These are phyloP conservation scores for Endomychus coccineus DNA, from an alignment of 2,888 invertebrate genomes.

Conservation along the genomic window DNA sequence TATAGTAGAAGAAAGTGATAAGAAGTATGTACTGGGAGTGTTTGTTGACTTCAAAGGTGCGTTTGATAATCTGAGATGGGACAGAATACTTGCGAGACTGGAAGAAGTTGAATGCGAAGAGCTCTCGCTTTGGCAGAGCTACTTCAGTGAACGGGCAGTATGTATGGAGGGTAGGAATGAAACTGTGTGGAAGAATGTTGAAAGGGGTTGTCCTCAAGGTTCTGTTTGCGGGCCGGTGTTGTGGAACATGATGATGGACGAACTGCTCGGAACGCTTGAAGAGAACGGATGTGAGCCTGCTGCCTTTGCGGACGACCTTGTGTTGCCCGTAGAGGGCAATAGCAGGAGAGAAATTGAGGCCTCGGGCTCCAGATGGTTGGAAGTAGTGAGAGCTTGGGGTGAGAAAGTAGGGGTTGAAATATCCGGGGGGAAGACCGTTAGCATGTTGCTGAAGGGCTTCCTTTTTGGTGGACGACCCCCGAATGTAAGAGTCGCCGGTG, in stretches of 20 bases:
- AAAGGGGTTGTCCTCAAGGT: constrained; percentile 1
- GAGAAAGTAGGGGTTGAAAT: too few relatives aligned
- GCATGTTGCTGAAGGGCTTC: too few relatives aligned
- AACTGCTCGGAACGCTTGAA: not conserved
- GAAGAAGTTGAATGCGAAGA: constrained; percentile 4
- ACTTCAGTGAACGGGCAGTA: constrained; percentile 7
- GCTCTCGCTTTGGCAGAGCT: constrained; percentile 6
- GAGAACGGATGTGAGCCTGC: not conserved
- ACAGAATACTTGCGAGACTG: constrained; percentile 1
- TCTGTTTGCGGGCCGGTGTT: too few relatives aligned
- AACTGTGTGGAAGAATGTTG: not conserved
- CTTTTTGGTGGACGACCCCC: too few relatives aligned
- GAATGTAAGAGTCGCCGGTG: too few relatives aligned
- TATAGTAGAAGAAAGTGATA: not conserved
- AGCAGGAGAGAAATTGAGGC: too few relatives aligned
- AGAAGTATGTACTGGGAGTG: constrained; percentile 12
- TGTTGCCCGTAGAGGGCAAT: not conserved
- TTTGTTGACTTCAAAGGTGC: constrained; percentile 16
- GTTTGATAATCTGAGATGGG: constrained; percentile 13
- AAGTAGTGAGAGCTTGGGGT: too few relatives aligned
- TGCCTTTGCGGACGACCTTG: constrained; percentile 2
- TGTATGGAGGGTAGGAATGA: too few relatives aligned
- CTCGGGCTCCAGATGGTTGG: too few relatives aligned
- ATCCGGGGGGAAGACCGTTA: too few relatives aligned
- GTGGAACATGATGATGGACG: constrained; percentile 1